Conservation (phyloP, 2,113 vertebrate species). For the Phoenicopterus ruber region DNA sequence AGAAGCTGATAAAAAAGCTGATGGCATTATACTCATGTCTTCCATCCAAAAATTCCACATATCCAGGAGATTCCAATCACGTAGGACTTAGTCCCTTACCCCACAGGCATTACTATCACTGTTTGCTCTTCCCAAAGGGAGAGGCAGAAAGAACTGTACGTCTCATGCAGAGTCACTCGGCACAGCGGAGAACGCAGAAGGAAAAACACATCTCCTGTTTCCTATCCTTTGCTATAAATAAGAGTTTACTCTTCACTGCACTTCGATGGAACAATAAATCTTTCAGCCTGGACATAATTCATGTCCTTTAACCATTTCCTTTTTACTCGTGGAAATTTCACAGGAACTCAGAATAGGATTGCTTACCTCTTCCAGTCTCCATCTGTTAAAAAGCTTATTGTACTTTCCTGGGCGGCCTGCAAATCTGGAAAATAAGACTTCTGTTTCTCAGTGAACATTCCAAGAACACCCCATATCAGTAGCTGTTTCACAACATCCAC, state of each 20-base stretch:
- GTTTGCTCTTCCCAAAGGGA: neutral
- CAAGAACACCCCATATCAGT: neutral
- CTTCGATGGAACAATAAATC: neutral
- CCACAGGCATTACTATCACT: too few relatives aligned
- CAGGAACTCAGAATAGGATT: neutral
- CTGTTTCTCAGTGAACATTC: conserved; percentile 27
- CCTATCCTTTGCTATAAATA: neutral
- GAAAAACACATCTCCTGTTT: neutral
- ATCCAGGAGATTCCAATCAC: neutral
- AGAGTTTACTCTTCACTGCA: neutral
- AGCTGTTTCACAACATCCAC: neutral
- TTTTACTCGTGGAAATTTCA: neutral
- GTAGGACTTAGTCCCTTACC: neutral
- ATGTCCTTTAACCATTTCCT: neutral
- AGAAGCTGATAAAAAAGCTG: neutral
- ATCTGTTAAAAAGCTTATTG: conserved; percentile 97
- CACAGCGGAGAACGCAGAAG: neutral
- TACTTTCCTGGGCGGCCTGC: conserved; percentile 96
- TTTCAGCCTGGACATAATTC: neutral
- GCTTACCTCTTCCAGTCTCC: conserved; percentile 97
- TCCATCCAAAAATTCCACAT: neutral
- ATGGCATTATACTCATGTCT: neutral
- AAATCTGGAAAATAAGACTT: conserved; percentile 81
- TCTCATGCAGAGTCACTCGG: neutral
- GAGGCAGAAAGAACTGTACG: neutral